Evolutionary conservation across 2,113 vertebrate species (phyloP).

Genomic region (Mirounga angustirostris): DNA sequence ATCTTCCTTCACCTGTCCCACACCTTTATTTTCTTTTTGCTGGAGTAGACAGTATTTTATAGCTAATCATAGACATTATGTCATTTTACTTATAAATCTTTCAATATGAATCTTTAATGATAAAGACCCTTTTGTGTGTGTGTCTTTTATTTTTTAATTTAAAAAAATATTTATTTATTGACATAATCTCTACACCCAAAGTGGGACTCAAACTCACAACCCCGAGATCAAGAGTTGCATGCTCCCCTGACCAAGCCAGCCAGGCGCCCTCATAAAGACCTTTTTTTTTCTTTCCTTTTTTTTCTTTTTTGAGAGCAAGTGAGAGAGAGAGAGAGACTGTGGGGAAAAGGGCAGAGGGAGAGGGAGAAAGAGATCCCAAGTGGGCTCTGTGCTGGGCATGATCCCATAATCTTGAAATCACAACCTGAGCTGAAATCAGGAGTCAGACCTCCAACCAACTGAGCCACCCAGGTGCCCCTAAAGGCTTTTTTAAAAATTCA

Average conservation of each 20-base stretch:
- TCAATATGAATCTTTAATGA: not conserved
- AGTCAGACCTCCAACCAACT: not conserved
- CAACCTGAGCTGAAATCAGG: not conserved
- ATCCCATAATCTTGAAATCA: not conserved
- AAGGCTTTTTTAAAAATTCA: too few species aligned
- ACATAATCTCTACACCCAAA: not conserved
- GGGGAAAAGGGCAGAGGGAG: not conserved
- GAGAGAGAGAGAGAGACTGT: too few species aligned
- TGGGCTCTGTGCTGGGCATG: not conserved
- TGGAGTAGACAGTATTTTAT: not conserved
- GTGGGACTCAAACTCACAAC: not conserved
- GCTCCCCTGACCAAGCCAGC: not conserved
- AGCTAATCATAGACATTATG: not conserved
- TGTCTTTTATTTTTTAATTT: too few species aligned
- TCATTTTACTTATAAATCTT: not conserved
- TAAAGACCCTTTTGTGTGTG: not conserved
- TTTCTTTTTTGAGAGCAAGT: not conserved
- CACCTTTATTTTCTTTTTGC: not conserved
- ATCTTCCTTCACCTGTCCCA: not conserved
- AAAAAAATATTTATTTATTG: too few species aligned
- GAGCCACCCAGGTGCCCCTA: not conserved
- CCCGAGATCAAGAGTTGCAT: not conserved
- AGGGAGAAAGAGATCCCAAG: not conserved
- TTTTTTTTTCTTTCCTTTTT: not conserved
- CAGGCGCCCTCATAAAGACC: not conserved